Evolutionary conservation across 2,888 invertebrate genomes (phyloP), one percentile per base, ranked within the genome.

Genomic region (Apamea epomidion): DNA sequence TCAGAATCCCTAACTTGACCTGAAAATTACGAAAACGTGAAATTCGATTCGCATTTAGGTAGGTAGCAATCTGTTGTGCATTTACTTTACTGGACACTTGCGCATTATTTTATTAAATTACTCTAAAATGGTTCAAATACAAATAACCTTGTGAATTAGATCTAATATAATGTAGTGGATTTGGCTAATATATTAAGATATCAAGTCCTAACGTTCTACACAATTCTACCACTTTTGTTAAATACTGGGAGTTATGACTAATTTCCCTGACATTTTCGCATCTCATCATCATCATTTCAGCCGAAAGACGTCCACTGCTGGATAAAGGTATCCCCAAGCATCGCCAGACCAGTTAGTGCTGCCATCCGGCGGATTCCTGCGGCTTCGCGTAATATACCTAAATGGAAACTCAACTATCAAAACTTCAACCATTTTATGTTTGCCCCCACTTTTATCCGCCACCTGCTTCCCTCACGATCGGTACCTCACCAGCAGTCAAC

Each of bases 401-500:
- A 32, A 32, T 2, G 2, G 32, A 32, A 32, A 48, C 29, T 48
- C 4, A 48, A 21, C 4, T 25, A 2, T 25, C 32, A 2, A 74
- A 62, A 77, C 21, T 64, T 51, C 8, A 25, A 42, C 7, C 1
- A 64, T 51, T 64, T 45, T 21, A 51, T 29, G 18, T 78, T 42
- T 48, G 18, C 25, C 10, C 62, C n/a, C 16, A 45, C n/a, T 70
- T 45, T n/a, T 51, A 2, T 68, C 75, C 14, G 25, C 42, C 37
- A 21, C 25, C 70, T 42, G 37, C 21, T 67, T 48, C 18, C 14
- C 3, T 62, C 48, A 62, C 16, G 25, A 32, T 32, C 32, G 7
- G 32, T n/a, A n/a, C 1, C 48, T 58, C 21, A 12, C 45, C 58
- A 32, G 18, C 45, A 91, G 21, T 42, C 32, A n/a, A 32, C 42